Base-by-base conservation (phyloP, 2,113 vertebrate species). In the Entelurus aequoreus region DNA sequence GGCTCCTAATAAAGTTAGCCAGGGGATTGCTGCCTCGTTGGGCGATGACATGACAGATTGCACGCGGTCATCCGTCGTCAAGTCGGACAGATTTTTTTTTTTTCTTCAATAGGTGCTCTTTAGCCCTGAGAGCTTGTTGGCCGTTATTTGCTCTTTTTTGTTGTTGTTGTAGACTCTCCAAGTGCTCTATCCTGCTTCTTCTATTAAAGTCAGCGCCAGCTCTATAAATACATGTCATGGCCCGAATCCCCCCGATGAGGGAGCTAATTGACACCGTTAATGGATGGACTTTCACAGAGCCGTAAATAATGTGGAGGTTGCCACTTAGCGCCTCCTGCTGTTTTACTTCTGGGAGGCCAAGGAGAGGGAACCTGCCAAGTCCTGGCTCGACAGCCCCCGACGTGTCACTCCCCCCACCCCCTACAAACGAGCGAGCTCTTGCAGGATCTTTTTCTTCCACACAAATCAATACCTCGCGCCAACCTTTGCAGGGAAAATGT, bases 231-330 rank as follows among this genome's bases (percentile, higher is more conserved):
- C 68, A 78, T 79, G 71, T 52, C 66, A 62, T 63, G 74, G 71
- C 65, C 75, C 59, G 80, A 75, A 84, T 84, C 84, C 84, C 28
- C 42, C 77, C 42, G 76, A 86, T 79, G 85, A 88, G 75, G 62
- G 35, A 64, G 69, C 81, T 86, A 87, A 90, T 88, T 86, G 86
- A 79, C 83, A 87, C 77, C 51, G 73, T 80, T 87, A 86, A 88
- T 86, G 84, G 85, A 88, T 79, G 76, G 78, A 79, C 78, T 85
- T 88, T 84, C 82, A 80, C 75, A 65, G 76, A 77, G 76, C 83
- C 79, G 85, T 86, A 87, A 87, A 88, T 86, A 84, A 85, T 78
- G 81, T 85, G 81, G 65, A 83, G 68, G 68, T 77, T 88, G 82
- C 84, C 80, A 79, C 79, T 82, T 71, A 54, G 67, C 78, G 79